Percentiles rank a stretch among this genome's conserved stretches.
These are phyloP conservation scores for Knipowitschia caucasica DNA, from an alignment of 2,797 vertebrate species.

Conservation along the genomic window DNA sequence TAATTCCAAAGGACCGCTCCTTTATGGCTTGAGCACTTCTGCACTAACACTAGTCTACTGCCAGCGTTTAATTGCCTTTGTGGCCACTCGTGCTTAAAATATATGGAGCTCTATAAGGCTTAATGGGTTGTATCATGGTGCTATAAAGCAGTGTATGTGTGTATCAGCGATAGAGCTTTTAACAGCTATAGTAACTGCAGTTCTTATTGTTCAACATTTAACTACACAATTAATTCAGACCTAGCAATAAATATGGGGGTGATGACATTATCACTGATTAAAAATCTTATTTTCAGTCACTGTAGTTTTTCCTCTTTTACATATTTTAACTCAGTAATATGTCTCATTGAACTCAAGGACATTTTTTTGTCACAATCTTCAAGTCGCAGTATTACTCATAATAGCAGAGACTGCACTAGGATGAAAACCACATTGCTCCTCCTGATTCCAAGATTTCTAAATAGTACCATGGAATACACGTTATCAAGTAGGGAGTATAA, in stretches of 20 bases:
- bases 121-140: conserved; percentile 30
- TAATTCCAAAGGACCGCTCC: conserved; percentile 37
- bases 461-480: no score
- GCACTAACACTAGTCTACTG: conserved; percentile 26
- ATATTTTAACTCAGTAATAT: not conserved
- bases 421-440: no score
- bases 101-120: conserved; percentile 24
- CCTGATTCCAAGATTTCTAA: no score
- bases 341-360: not conserved
- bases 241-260: not conserved
- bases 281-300: not conserved
- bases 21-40: conserved; percentile 31
- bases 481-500: no score
- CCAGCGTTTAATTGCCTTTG: conserved; percentile 30
- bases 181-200: not conserved
- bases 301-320: not conserved
- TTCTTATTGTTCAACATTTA: conserved; percentile 4
- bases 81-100: conserved; percentile 38
- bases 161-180: conserved; percentile 34
- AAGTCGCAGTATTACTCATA: not conserved
- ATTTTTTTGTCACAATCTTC: not conserved
- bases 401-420: not conserved
- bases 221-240: not conserved
- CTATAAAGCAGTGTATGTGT: conserved; percentile 32
- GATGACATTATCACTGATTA: not conserved